Conservation (phyloP, 2,113 vertebrate genomes). For the Coregonus clupeaformis region DNA sequence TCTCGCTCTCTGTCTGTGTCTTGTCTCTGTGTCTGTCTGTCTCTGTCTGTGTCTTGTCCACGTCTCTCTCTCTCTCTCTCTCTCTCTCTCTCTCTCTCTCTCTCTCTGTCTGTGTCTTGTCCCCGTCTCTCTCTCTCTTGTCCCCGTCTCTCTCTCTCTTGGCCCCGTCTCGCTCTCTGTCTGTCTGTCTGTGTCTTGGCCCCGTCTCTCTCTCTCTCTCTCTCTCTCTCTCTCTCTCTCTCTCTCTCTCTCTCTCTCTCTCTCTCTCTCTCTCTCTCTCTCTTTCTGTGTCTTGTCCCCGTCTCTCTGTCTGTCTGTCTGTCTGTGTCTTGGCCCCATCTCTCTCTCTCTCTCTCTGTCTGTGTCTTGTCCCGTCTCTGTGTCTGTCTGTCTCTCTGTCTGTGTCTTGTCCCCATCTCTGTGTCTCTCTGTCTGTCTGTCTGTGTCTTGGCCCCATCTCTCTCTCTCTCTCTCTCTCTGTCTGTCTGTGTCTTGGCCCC, state of each 20-base stretch:
- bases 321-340: background rate
- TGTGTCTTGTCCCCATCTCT: background rate
- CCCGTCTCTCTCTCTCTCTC: constrained; percentile 9
- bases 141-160: too few species aligned
- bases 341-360: background rate
- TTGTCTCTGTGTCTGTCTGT: background rate
- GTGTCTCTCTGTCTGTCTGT: background rate
- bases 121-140: too few species aligned
- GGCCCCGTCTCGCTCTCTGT: background rate
- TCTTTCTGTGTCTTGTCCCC: constrained; percentile 1
- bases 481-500: too few species aligned
- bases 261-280: too few species aligned
- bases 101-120: too few species aligned
- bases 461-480: too few species aligned
- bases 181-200: background rate
- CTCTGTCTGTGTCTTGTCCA: background rate
- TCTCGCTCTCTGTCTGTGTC: background rate
- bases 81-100: too few species aligned
- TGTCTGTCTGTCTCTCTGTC: background rate
- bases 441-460: too few species aligned
- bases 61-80: background rate
- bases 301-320: background rate
- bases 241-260: too few species aligned
- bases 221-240: background rate
- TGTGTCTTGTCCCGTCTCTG: too few species aligned